Percentiles rank a stretch among this genome's conserved stretches.
Evolutionary conservation across 1,140 invertebrate genomes (phyloP).

Genomic region (Wasmannia auropunctata): DNA sequence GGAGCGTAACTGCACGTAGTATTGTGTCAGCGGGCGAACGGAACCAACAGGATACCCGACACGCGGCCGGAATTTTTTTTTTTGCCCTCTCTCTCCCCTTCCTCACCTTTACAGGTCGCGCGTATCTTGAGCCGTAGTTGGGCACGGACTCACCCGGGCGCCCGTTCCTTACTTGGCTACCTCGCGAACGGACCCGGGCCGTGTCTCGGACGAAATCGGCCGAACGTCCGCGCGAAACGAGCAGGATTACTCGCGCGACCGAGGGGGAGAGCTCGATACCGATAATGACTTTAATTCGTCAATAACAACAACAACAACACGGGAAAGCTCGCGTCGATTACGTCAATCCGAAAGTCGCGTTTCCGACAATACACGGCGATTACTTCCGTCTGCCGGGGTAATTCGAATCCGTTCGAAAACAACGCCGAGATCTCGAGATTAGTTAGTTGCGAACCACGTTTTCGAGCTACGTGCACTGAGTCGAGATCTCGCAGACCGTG

Average conservation of each 20-base stretch:
- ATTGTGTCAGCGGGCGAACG: conserved; percentile 82
- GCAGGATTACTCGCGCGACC: not conserved
- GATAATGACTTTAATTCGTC: not conserved
- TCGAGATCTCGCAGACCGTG: not conserved
- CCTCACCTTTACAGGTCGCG: not conserved
- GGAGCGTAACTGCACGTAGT: conserved; percentile 80
- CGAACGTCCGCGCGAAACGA: not conserved
- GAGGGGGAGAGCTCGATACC: not conserved
- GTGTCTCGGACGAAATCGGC: too few relatives aligned
- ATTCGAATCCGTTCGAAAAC: conserved; percentile 5
- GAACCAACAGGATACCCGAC: conserved; percentile 82
- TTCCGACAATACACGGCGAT: not conserved
- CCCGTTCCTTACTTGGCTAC: conserved; percentile 61
- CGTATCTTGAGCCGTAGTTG: conserved; percentile 69
- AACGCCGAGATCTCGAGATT: not conserved
- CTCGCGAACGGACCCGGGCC: not conserved
- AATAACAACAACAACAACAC: too few relatives aligned
- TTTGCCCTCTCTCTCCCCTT: conserved; percentile 2
- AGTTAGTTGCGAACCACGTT: not conserved
- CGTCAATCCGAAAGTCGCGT: conserved; percentile 1
- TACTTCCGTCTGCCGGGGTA: not conserved
- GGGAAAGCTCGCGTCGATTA: not conserved
- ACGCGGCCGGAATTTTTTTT: conserved; percentile 81
- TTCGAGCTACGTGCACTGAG: not conserved
- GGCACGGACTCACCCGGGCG: conserved; percentile 49